Base-by-base conservation (phyloP, 2,113 vertebrate species). In the Myrmophylax atrothorax region DNA sequence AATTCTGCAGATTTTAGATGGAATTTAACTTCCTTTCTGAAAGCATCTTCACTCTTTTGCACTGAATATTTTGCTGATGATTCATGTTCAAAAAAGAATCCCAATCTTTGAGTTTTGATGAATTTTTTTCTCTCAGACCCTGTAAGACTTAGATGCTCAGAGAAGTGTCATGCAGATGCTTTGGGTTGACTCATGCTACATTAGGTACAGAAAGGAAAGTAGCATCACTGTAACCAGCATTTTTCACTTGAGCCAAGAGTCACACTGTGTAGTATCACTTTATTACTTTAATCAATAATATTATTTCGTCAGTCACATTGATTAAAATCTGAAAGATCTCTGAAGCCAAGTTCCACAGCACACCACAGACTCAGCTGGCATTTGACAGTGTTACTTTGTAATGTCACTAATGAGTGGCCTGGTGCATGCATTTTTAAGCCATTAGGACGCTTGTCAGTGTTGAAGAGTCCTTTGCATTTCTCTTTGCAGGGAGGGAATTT, bases 171-270 rank as follows among this genome's bases (percentile, higher is more conserved):
- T 1, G 10, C 44, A 40, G 44, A 20, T 55, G 10, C 16, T 90
- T 69, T 44, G 63, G 10, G 6, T 9, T 89, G 72, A 52, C 26
- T 63, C 0, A 0, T 75, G 35, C 17, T 85, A 7, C 8, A 0
- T 72, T 59, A 68, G 26, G 6, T 59, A 10, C 23, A 67, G n/a
- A 59, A 52, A 1, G 11, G 35, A 38, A 78, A 74, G 23, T 4
- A 42, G 7, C 20, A 14, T 56, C 3, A 0, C 24, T 42, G 14
- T 38, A 28, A 46, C 42, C 22, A 28, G 33, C 18, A 4, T 64
- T 83, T 75, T 63, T 84, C 35, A 18, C 42, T 64, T 73, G 23
- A 49, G 72, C 25, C 18, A 17, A 35, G 44, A 59, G 33, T 58
- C 29, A n/a, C 13, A 2, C 25, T 24, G 15, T 38, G 26, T 29